Evolutionary conservation across 2,113 vertebrate species (phyloP), one percentile per base, ranked within the genome.

Genomic region (Antechinus flavipes): DNA sequence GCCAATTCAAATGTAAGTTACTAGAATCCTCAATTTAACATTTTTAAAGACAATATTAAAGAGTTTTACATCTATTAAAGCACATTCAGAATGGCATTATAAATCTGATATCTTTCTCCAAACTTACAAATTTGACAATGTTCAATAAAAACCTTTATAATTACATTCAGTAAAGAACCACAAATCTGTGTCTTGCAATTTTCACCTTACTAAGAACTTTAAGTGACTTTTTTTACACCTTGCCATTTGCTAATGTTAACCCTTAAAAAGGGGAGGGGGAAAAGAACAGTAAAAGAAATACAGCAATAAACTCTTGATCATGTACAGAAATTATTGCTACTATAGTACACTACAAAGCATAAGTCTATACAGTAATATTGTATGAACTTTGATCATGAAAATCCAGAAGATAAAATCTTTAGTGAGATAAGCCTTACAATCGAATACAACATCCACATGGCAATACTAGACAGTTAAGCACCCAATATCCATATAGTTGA

Each of bases 281-380:
- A 84, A 94, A 98, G 96, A 98, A 97, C 95, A 96, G 90, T 96
- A 98, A 97, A 98, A 98, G 96, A 98, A 98, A 98, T 97, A 97
- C 97, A 97, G 98, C 92, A 16, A 97, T 98, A 97, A 98, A 98
- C 97, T 98, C 98, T 98, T 97, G 97, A 98, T 98, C 98, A 97
- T 97, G 35, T 98, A 98, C 98, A 99, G 99, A 98, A 98, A 99
- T 99, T 99, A 99, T 99, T 99, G 99, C 99, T 99, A 98, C 99
- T 98, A 99, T 98, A 98, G 96, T 98, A 98, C 98, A 99, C 98
- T 98, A 99, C 98, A 98, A 99, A 99, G 98, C 98, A 98, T 98
- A 98, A 98, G 94, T 98, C 97, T 98, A 98, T 98, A 98, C 98
- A 98, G 98, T 96, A 97, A 95, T 98, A 98, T 96, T 56, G 92